phyloP scores from a whole-genome alignment of 2,113 vertebrate genomes.

The Rhea pennata region DNA sequence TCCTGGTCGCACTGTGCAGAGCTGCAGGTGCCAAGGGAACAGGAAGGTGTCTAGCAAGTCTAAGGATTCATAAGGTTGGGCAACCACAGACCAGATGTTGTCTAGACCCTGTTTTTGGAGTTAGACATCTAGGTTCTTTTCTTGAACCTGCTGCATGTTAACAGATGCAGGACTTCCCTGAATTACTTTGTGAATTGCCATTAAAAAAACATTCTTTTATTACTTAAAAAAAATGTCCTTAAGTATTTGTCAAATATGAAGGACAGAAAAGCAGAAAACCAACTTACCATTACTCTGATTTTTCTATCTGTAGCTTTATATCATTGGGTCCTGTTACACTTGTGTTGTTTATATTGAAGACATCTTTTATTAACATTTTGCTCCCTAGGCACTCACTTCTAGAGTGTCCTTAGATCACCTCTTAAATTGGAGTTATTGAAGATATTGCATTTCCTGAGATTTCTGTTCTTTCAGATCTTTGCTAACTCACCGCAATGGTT shows the following conservation, averaged over 20 bases:
- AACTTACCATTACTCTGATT: background rate
- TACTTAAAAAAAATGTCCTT: background rate
- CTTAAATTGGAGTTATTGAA: slow-evolving; percentile 20
- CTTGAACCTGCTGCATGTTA: background rate
- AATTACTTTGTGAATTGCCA: background rate
- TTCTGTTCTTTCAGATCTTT: slow-evolving; percentile 35
- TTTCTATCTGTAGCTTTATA: background rate
- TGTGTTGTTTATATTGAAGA: background rate
- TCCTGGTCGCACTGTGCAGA: accelerated
- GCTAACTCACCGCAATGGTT: background rate
- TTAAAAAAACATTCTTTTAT: background rate
- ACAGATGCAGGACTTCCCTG: background rate
- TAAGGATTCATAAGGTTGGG: background rate
- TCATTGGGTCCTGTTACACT: background rate
- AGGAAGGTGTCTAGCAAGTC: background rate
- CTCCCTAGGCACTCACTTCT: background rate
- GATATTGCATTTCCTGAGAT: slow-evolving; percentile 4
- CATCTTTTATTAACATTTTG: background rate
- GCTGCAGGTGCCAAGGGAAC: background rate
- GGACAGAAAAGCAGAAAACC: background rate
- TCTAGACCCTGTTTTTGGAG: background rate
- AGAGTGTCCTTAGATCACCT: slow-evolving; percentile 17
- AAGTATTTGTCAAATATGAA: background rate
- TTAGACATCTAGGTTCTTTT: background rate
- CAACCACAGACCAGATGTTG: background rate